These are phyloP conservation scores for Bibio marci DNA, from an alignment of 2,888 invertebrate genomes.

Conservation along the genomic window DNA sequence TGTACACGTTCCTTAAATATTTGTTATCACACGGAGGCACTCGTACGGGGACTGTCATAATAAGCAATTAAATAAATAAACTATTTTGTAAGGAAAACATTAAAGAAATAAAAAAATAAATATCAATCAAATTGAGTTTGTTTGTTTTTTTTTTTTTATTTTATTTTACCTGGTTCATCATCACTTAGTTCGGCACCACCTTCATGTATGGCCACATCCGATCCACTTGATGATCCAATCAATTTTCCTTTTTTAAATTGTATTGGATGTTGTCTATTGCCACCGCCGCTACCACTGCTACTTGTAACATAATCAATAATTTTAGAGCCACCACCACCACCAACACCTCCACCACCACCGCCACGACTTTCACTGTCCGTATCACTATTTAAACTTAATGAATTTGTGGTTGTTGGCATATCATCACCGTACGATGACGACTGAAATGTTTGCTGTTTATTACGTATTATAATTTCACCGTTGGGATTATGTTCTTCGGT, in stretches of 20 bases:
- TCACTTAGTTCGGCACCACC: constrained; percentile 42
- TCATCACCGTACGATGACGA: neutral
- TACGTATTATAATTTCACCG: neutral
- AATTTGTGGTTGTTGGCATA: constrained; percentile 14
- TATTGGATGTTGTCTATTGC: constrained; percentile 4
- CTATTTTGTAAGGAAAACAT: neutral
- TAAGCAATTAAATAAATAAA: neutral
- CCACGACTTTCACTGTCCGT: constrained; percentile 28
- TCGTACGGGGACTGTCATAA: too few relatives aligned
- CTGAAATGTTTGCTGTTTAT: neutral
- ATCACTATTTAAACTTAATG: constrained; percentile 26
- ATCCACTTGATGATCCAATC: constrained; percentile 43
- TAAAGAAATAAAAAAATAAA: neutral
- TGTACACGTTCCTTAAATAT: too few relatives aligned
- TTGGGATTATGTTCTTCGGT: constrained; percentile 3
- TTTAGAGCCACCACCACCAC: constrained; percentile 14
- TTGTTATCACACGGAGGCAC: too few relatives aligned
- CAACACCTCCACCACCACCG: neutral
- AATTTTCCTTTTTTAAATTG: constrained; percentile 24
- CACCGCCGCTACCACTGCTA: neutral
- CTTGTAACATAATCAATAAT: too few relatives aligned
- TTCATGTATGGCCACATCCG: constrained; percentile 45
- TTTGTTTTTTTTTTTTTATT: constrained; percentile 9
- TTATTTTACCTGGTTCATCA: constrained; percentile 39
- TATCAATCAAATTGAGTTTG: neutral